phyloP scores from a whole-genome alignment of 2,113 vertebrate genomes.

The Serilophus lunatus region DNA sequence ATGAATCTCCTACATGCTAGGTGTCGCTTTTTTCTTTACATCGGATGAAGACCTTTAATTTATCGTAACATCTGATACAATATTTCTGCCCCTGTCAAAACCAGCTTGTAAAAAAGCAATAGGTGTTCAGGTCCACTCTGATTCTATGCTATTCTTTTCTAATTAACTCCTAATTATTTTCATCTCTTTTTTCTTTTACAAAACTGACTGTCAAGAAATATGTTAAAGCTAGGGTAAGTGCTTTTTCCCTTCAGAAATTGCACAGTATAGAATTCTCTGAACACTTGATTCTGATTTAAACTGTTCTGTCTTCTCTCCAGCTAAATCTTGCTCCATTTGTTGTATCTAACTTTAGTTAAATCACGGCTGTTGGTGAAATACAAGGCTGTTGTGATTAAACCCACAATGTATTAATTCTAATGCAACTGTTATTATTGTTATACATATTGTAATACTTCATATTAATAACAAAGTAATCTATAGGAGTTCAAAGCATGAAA shows the following conservation, averaged over 20 bases:
- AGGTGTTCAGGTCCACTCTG: background rate
- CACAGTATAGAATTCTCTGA: background rate
- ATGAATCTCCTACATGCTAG: background rate
- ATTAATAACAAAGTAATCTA: background rate
- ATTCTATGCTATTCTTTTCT: background rate
- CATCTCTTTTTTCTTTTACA: slow-evolving; percentile 67
- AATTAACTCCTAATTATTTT: slow-evolving; percentile 42
- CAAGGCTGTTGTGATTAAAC: background rate
- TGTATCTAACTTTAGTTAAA: background rate
- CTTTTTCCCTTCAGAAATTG: background rate
- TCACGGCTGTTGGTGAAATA: background rate
- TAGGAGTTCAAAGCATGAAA: background rate
- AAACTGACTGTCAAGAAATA: slow-evolving; percentile 86
- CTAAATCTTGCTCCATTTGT: background rate
- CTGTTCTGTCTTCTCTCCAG: background rate
- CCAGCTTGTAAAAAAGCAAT: background rate
- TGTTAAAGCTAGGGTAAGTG: slow-evolving; percentile 85
- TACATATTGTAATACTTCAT: background rate
- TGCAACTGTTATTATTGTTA: background rate
- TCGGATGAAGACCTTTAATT: background rate
- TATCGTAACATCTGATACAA: background rate
- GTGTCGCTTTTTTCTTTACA: background rate
- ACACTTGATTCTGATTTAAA: background rate
- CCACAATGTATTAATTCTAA: background rate
- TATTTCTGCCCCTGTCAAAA: background rate